Base-by-base conservation (phyloP, 2,797 vertebrate genomes). In the Typhlichthys eigenmanni region DNA sequence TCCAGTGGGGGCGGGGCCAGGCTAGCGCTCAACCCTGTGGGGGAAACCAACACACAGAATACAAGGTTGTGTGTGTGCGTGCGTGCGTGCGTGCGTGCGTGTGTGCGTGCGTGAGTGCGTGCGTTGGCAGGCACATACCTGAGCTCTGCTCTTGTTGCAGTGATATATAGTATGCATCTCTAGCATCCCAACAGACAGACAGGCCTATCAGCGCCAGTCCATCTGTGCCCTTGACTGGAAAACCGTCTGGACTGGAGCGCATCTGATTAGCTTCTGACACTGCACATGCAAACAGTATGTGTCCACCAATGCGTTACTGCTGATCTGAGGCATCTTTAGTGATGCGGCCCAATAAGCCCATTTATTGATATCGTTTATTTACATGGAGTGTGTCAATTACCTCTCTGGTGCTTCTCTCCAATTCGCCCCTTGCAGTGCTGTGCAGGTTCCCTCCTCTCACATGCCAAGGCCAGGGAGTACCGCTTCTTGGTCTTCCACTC, bases 161-260 rank as follows among this genome's bases (percentile, higher is more conserved):
- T 63, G 95, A 99, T 68, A 98, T 38, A 66, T 95, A 99, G 84
- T 95, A 99, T 12, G 96, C 95, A 85, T 99, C 98, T 85, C 91
- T 98, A 70, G 91, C 94, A 83, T 94, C 97, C 98, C 97, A 99
- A 80, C 96, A 98, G 13, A 99, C 89, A 34, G 96, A 94, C 66
- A 99, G 71, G 49, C 97, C 96, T 67, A 93, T 92, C 49, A 99
- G 77, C 63, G 94, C 74, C 54, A 92, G 70, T 47, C 92, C 93
- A 55, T 94, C 90, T 0, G 66, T 84, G 68, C 90, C 92, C 82
- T 82, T 93, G 62, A 96, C 59, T 62, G 91, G 91, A 84, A 98
- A 94, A 13, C 96, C 95, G 4, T 95, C 86, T 52, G 83, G 84
- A 61, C 71, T 79, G 57, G 65, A 60, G 5, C 51, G 72, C 46